Evolutionary conservation across 1,140 invertebrate species (phyloP).

Genomic region (Sweltsa coloradensis): DNA sequence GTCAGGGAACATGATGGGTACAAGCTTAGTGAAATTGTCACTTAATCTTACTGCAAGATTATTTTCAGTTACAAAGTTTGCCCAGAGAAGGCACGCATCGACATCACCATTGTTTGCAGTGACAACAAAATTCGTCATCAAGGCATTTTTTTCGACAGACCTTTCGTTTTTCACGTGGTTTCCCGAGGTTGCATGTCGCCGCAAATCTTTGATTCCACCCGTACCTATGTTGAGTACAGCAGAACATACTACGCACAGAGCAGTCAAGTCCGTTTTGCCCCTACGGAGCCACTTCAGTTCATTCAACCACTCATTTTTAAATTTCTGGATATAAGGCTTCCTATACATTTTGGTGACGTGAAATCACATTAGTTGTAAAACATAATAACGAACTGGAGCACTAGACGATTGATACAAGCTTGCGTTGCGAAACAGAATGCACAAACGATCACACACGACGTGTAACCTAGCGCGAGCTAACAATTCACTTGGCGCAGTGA

Average conservation of each 20-base stretch:
- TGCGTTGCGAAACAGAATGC: no score
- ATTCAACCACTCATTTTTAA: not conserved
- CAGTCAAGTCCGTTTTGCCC: not conserved
- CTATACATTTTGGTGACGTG: no score
- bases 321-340: not conserved
- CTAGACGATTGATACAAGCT: no score
- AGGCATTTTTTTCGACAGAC: not conserved
- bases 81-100: not conserved
- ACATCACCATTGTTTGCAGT: not conserved
- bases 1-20: conserved; percentile 2
- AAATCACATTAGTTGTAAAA: no score
- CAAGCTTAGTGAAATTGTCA: conserved; percentile 1
- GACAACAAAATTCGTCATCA: not conserved
- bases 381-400: no score
- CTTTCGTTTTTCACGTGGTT: not conserved
- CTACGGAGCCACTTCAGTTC: not conserved
- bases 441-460: no score
- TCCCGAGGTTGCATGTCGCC: not conserved
- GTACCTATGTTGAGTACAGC: not conserved
- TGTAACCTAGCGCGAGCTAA: no score
- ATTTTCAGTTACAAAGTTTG: conserved; percentile 2
- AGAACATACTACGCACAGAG: not conserved
- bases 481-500: no score
- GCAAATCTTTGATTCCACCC: conserved; percentile 1
- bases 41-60: not conserved